Conservation (phyloP, 1,140 invertebrate species). For the Magallana gigas region DNA sequence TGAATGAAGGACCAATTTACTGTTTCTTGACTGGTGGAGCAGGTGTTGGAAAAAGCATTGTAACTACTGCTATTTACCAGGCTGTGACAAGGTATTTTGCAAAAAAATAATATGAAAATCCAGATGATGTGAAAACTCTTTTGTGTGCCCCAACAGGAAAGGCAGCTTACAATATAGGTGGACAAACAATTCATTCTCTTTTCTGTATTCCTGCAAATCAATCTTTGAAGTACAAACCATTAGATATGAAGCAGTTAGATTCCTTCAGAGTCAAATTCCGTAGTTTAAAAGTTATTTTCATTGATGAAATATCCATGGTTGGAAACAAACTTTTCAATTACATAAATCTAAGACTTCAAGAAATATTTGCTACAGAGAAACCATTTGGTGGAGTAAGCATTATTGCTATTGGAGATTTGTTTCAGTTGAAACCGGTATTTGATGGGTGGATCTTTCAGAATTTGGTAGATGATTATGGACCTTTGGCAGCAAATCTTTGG, state of each 20-base stretch:
- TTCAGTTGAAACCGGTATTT: no score
- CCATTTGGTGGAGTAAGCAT: constrained; percentile 58
- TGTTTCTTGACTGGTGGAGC: constrained; percentile 56
- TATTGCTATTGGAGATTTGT: no score
- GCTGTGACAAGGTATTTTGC: constrained; percentile 42
- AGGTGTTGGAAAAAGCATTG: constrained; percentile 62
- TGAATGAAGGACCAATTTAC: constrained; percentile 39
- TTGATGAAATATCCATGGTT: constrained; percentile 63
- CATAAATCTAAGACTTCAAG: constrained; percentile 47
- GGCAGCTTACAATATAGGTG: constrained; percentile 53
- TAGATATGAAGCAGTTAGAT: constrained; percentile 41
- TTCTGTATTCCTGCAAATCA: constrained; percentile 49
- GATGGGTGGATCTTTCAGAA: no score
- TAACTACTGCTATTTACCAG: constrained; percentile 54
- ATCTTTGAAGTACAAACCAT: constrained; percentile 20
- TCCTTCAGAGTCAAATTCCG: constrained; percentile 44
- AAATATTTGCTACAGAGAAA: constrained; percentile 47
- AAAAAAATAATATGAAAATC: constrained; percentile 35
- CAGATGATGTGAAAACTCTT: constrained; percentile 42
- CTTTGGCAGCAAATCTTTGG: no score
- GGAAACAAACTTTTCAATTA: constrained; percentile 56
- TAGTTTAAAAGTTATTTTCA: constrained; percentile 49
- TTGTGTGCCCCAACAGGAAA: constrained; percentile 53
- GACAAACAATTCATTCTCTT: constrained; percentile 38
- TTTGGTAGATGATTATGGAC: no score